phyloP scores from a whole-genome alignment of 2,888 invertebrate species.

The Harpalus rubripes region DNA sequence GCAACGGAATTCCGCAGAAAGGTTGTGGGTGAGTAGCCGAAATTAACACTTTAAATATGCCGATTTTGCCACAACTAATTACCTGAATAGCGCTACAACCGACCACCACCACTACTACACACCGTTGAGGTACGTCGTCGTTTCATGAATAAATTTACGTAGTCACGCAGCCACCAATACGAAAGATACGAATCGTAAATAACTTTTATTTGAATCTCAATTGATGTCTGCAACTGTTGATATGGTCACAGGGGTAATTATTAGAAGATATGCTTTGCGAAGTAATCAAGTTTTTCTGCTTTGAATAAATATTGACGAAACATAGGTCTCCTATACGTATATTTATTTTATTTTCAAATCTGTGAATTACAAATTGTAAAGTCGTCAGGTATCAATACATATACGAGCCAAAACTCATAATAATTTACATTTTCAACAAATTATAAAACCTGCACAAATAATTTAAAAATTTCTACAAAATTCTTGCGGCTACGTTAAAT shows the following conservation, averaged over 20 bases:
- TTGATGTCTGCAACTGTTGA: conserved; percentile 53
- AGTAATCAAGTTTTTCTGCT: conserved; percentile 18
- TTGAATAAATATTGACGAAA: conserved; percentile 8
- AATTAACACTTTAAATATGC: conserved; percentile 59
- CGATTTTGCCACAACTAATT: conserved; percentile 52
- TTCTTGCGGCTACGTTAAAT: too few relatives aligned
- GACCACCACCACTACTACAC: neutral
- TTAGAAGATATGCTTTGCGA: conserved; percentile 10
- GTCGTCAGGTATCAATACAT: too few relatives aligned
- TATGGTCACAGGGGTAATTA: conserved; percentile 38
- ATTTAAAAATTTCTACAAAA: too few relatives aligned
- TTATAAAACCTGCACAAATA: too few relatives aligned
- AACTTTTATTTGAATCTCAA: conserved; percentile 48
- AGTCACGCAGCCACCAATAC: conserved; percentile 24
- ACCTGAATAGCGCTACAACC: conserved; percentile 23
- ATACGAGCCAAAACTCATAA: too few relatives aligned
- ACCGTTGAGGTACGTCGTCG: conserved; percentile 17
- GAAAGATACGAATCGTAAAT: conserved; percentile 31
- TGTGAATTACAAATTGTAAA: too few relatives aligned
- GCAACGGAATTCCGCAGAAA: conserved; percentile 33
- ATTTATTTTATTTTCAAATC: neutral
- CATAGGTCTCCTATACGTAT: neutral
- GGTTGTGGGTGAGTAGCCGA: conserved; percentile 9
- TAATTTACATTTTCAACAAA: too few relatives aligned
- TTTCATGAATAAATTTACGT: conserved; percentile 56